Evolutionary conservation across 2,797 vertebrate species (phyloP), one percentile per base, ranked within the genome.

Genomic region (Halcyon leucocephala): DNA sequence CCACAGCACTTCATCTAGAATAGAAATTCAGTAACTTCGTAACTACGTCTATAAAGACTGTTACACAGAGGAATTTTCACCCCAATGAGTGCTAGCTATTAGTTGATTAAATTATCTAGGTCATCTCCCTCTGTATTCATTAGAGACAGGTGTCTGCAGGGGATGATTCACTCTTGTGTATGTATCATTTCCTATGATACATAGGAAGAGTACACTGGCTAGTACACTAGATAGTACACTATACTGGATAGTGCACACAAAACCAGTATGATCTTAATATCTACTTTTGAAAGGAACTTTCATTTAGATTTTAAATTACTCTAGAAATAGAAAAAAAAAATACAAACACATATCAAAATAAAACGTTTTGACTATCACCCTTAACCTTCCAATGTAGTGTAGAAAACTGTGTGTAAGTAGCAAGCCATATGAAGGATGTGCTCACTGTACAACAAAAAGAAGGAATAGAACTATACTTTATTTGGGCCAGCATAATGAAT

Each of bases 1-100:
- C 96, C 96, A 97, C 86, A 97, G 81, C 86, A 97, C 60, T 97
- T 48, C 41, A 96, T 83, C 95, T 97, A 93, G 35, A 96, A 94
- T n/a, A 83, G 26, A 88, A 76, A 88, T 51, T 24, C 28, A 60
- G 5, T 52, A 64, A 65, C 11, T 35, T 88, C 17, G 42, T 87
- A 87, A 84, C 28, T 79, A 17, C 26, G 21, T 3, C 5, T 64
- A 41, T 11, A 70, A 62, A 51, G 35, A 26, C 19, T 42, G 14
- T 51, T 2, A 24, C 28, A 60, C 6, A 66, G 33, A 64, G 25
- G 37, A 58, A 70, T 80, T 85, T 66, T 19, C 17, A 76, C 9
- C 9, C 41, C 49, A 79, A 37, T 3, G 2, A 76, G 13, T 33
- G 28, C 28, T n/a, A 74, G n/a, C 6, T 69, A 35, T 64, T 39